A percentile compares a stretch with the other conserved stretches of the same genome.
Evolutionary conservation across 2,113 vertebrate genomes (phyloP).

Genomic region (Cynopterus brachyotis): DNA sequence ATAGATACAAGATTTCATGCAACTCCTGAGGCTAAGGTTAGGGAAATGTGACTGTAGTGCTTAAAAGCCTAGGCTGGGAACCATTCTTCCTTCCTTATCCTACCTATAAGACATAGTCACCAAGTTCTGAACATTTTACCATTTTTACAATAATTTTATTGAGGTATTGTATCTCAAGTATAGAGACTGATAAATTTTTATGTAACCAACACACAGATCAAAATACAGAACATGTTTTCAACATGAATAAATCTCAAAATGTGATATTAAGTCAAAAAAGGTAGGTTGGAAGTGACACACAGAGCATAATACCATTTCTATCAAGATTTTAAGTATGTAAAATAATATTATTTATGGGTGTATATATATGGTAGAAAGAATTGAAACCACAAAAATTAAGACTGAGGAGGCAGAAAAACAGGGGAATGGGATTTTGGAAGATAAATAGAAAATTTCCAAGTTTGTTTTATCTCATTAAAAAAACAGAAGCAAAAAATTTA

Average conservation of each 20-base stretch:
- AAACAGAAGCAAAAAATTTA: not conserved
- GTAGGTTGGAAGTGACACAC: not conserved
- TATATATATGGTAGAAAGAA: not conserved
- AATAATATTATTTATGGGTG: not conserved
- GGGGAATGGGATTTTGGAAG: not conserved
- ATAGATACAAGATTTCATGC: not conserved
- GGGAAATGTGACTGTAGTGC: not conserved
- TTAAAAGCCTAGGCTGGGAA: not conserved
- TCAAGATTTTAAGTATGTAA: not conserved
- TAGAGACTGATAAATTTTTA: not conserved
- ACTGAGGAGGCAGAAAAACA: not conserved
- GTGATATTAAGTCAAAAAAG: not conserved
- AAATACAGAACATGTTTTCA: not conserved
- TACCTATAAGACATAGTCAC: not conserved
- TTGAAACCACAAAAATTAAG: constrained; percentile 26
- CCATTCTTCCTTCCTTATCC: not conserved
- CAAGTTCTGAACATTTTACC: not conserved
- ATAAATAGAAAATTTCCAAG: not conserved
- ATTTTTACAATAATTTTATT: not conserved
- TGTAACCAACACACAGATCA: not conserved
- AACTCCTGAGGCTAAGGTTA: not conserved
- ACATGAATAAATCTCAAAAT: not conserved
- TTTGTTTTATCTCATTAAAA: not conserved
- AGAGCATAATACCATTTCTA: not conserved
- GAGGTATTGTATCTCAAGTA: not conserved